phyloP scores from a whole-genome alignment of 2,113 vertebrate genomes.

The Calonectris borealis region DNA sequence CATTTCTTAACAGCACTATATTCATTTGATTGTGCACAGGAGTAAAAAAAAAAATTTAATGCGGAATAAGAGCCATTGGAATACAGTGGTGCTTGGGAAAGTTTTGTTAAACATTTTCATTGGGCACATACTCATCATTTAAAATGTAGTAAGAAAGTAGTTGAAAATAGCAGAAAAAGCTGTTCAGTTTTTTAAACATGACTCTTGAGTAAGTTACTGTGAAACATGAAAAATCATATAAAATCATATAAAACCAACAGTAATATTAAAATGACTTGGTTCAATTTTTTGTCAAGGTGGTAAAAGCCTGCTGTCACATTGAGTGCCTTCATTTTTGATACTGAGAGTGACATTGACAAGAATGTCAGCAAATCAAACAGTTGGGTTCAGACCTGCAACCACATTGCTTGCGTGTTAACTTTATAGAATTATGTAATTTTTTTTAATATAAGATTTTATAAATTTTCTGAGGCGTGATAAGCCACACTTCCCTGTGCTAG shows the following conservation, averaged over 20 bases:
- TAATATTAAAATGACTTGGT: neutral
- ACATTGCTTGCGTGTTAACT: neutral
- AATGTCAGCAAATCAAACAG: neutral
- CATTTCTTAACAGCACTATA: neutral
- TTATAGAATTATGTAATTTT: neutral
- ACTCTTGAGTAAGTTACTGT: neutral
- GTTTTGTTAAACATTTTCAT: neutral
- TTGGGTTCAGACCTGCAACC: neutral
- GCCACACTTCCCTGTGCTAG: neutral
- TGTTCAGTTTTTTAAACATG: neutral
- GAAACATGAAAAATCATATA: neutral
- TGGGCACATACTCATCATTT: neutral
- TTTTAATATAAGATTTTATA: neutral
- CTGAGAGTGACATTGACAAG: neutral
- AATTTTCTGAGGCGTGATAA: neutral
- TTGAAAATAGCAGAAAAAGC: neutral
- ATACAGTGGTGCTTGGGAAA: neutral
- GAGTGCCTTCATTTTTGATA: neutral
- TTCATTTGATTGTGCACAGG: neutral
- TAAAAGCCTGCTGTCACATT: neutral
- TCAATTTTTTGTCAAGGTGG: neutral
- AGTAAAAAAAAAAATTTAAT: neutral
- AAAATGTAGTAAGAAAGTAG: neutral
- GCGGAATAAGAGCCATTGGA: neutral
- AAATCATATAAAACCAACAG: neutral